Conservation (phyloP, 2,113 vertebrate genomes). For the Coptodon bakossiorum region DNA sequence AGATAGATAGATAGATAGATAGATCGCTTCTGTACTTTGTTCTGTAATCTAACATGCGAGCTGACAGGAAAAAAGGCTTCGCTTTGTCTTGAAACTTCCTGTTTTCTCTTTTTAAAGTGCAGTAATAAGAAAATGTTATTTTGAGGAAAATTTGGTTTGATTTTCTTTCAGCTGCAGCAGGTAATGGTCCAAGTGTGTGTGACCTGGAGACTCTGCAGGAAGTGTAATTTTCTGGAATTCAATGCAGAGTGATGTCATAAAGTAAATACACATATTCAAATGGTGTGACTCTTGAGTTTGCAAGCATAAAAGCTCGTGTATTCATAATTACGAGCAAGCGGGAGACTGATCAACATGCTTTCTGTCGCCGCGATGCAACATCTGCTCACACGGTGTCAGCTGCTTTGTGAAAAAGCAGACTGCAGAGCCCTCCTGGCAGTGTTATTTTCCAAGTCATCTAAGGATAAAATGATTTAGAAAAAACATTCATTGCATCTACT, state of each 20-base stretch:
- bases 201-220: neutral
- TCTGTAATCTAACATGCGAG: neutral
- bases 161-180: neutral
- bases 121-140: constrained; percentile 19
- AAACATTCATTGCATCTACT: neutral
- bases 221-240: neutral
- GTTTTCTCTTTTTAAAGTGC: constrained; percentile 6
- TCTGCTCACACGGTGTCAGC: neutral
- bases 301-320: neutral
- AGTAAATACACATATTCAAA: neutral
- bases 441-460: constrained; percentile 27
- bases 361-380: neutral
- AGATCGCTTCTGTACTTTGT: neutral
- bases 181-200: neutral
- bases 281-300: neutral
- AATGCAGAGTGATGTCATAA: neutral
- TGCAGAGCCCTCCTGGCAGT: neutral
- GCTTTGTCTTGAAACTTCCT: constrained; percentile 11
- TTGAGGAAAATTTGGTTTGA: neutral
- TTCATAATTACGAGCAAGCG: neutral
- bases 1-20: neutral
- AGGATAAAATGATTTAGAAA: neutral
- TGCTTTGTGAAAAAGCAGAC: neutral
- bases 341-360: neutral
- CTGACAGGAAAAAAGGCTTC: neutral